Base-by-base conservation (phyloP, 2,797 vertebrate species). In the Phoebastria nigripes region DNA sequence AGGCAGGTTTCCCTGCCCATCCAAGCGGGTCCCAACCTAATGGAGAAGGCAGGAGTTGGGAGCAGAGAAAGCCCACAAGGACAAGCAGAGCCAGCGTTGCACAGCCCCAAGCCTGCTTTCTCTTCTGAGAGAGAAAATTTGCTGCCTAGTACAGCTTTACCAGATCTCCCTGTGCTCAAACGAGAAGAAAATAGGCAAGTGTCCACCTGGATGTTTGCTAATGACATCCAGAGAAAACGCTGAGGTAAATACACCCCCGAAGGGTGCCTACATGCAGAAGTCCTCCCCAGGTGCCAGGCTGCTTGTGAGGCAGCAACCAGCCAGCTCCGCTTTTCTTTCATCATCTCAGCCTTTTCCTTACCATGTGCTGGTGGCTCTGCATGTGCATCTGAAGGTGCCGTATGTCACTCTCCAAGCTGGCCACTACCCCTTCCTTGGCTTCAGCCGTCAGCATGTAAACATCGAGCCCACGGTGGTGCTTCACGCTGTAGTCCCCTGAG, bases 381-480 rank as follows among this genome's bases (percentile, higher is more conserved):
- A 98, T 98, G 92, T 98, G 96, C 79, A 97, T 97, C 72, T 94
- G 96, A 35, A 99, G 98, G 82, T 98, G 98, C 90, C 72, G 97
- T 51, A 99, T 98, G 39, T 97, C 97, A 8, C 82, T 95, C 92
- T 98, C 98, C 95, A 99, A 97, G 97, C 74, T 98, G 49, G 97
- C 92, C 6, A 94, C 46, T 5, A 31, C 44, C 63, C 98, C 98
- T 7, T 97, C 96, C 71, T 41, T 93, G 52, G 96, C 84, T 96
- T 97, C 98, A 33, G 98, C 97, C 0, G 99, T 99, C 91, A 99
- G 97, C 29, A 98, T 98, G 96, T 99, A 99, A 84, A 99, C 98
- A 89, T 98, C 97, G 63, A 99, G 97, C 56, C 96, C 96, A 1
- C 98, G 98, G 87, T 99, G 98, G 95, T 99, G 98, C 96, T 98